Percentiles rank a stretch among this genome's conserved stretches.
These are phyloP conservation scores for Zaprionus obscuricornis DNA, from an alignment of 2,888 invertebrate species.

Conservation along the genomic window DNA sequence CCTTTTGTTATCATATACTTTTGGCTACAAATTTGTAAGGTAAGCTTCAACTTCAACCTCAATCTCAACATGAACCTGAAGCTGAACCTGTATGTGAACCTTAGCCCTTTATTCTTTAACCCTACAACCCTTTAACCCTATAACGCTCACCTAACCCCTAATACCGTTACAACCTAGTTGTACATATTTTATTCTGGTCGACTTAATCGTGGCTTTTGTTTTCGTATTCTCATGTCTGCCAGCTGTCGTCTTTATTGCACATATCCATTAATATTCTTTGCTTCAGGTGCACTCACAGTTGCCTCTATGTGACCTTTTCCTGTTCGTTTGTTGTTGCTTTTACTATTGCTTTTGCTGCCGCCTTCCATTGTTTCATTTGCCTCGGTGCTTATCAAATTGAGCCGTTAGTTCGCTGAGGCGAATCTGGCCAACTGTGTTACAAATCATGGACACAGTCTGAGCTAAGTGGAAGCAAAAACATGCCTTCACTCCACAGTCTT, in stretches of 20 bases:
- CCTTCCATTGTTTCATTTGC: conserved; percentile 51
- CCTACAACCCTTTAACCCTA: conserved; percentile 37
- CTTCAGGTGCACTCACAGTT: conserved; percentile 61
- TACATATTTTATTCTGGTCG: conserved; percentile 74
- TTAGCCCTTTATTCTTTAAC: conserved; percentile 29
- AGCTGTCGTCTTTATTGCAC: conserved; percentile 73
- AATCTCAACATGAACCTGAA: no score
- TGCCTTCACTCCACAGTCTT: not conserved
- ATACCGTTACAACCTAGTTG: conserved; percentile 33
- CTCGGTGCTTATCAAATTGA: conserved; percentile 51
- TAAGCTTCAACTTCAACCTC: not conserved
- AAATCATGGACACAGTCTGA: conserved; percentile 62
- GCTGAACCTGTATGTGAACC: no score
- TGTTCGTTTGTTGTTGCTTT: conserved; percentile 2
- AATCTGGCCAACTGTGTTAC: conserved; percentile 58
- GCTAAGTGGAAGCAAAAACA: conserved; percentile 33
- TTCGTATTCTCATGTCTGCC: conserved; percentile 59
- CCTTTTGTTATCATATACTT: conserved; percentile 67
- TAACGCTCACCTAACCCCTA: conserved; percentile 33
- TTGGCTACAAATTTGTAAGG: conserved; percentile 68
- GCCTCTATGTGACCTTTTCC: conserved; percentile 4
- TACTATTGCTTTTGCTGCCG: no score
- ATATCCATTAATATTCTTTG: conserved; percentile 69
- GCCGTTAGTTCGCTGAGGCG: conserved; percentile 58
- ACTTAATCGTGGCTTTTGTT: conserved; percentile 70